Conservation (phyloP, 2,888 invertebrate species). For the Lypha dubia region DNA sequence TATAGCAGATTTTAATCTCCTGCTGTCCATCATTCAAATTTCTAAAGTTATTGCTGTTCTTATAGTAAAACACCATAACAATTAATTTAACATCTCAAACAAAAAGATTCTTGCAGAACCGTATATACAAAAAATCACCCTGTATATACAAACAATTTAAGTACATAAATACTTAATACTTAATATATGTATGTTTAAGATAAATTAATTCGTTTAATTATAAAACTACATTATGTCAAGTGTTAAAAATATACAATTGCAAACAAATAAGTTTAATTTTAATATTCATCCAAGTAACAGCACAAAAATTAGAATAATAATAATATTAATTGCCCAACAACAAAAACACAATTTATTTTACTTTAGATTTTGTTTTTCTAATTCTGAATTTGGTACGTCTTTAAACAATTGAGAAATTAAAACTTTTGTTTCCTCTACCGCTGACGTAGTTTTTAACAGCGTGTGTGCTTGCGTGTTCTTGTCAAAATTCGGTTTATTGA, state of each 20-base stretch:
- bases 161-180: not conserved
- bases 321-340: not conserved
- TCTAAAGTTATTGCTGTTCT: too few relatives aligned
- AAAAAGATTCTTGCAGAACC: too few relatives aligned
- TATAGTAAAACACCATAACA: too few relatives aligned
- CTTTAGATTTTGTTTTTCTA: too few relatives aligned
- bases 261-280: not conserved
- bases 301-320: not conserved
- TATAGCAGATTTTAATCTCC: too few relatives aligned
- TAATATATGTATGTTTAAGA: not conserved
- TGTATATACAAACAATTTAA: not conserved
- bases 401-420: too few relatives aligned
- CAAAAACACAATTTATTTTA: not conserved
- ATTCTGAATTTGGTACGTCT: too few relatives aligned
- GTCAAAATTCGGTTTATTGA: not conserved
- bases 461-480: not conserved
- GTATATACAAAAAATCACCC: too few relatives aligned
- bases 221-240: slow-evolving; percentile 14
- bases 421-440: not conserved
- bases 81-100: too few relatives aligned
- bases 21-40: too few relatives aligned
- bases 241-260: not conserved
- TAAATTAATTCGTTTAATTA: slow-evolving; percentile 34
- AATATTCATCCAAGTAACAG: not conserved
- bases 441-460: not conserved